phyloP scores from a whole-genome alignment of 2,113 vertebrate genomes.

The Engystomops pustulosus region DNA sequence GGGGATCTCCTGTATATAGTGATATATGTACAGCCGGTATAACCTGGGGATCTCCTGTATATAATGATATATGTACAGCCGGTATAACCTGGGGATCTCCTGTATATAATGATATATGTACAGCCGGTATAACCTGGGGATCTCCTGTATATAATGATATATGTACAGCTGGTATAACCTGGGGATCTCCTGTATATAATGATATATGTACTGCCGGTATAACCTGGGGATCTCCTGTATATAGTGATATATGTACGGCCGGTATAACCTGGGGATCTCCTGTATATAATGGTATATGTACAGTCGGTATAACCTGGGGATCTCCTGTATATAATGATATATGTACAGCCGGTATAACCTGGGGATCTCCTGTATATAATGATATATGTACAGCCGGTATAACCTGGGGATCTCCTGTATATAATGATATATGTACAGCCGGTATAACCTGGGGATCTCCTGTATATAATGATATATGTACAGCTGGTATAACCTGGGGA shows the following conservation, averaged over 20 bases:
- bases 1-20: not conserved
- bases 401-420: no score
- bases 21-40: no score
- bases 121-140: not conserved
- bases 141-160: not conserved
- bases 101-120: not conserved
- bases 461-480: not conserved
- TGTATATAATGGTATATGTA: not conserved
- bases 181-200: no score
- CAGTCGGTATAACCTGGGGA: not conserved
- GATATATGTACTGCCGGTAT: no score
- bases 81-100: not conserved
- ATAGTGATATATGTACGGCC: not conserved
- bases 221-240: not conserved
- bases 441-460: not conserved
- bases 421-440: no score
- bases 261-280: not conserved
- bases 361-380: not conserved
- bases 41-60: no score
- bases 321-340: not conserved
- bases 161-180: no score
- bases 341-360: not conserved
- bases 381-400: no score
- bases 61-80: no score
- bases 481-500: not conserved